These are phyloP conservation scores for Melanocharis versteri DNA, from an alignment of 2,113 vertebrate genomes.

Conservation along the genomic window DNA sequence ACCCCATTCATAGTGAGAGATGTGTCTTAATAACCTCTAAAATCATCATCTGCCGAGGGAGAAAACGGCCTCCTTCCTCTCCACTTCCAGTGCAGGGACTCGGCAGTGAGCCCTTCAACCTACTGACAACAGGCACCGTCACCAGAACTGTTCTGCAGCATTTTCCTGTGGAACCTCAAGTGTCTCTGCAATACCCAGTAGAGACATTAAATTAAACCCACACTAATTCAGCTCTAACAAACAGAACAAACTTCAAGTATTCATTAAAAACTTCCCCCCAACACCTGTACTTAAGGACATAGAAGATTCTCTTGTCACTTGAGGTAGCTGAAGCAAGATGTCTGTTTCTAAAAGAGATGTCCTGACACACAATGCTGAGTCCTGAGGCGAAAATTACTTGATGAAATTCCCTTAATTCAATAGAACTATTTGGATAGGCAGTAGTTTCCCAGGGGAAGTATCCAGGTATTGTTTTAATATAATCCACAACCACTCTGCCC, in stretches of 20 bases:
- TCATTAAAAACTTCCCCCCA: neutral
- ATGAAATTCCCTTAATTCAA: neutral
- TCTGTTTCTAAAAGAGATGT: neutral
- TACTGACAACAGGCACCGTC: rapidly evolving
- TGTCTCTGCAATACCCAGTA: neutral
- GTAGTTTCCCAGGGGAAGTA: neutral
- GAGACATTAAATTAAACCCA: neutral
- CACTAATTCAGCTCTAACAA: neutral
- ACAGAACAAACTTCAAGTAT: neutral
- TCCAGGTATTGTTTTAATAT: neutral
- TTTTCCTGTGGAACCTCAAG: neutral
- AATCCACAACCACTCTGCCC: neutral
- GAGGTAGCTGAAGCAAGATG: neutral
- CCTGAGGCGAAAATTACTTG: neutral
- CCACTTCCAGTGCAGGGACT: neutral
- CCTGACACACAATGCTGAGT: neutral
- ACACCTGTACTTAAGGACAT: neutral
- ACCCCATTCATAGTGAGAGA: neutral
- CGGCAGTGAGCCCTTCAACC: neutral
- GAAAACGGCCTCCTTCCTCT: neutral
- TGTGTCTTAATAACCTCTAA: neutral
- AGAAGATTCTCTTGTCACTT: neutral
- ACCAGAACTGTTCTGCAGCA: neutral
- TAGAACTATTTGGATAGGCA: neutral
- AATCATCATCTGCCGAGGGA: neutral